Evolutionary conservation across 2,888 invertebrate genomes (phyloP).

Genomic region (Cerceris ruficornis): DNA sequence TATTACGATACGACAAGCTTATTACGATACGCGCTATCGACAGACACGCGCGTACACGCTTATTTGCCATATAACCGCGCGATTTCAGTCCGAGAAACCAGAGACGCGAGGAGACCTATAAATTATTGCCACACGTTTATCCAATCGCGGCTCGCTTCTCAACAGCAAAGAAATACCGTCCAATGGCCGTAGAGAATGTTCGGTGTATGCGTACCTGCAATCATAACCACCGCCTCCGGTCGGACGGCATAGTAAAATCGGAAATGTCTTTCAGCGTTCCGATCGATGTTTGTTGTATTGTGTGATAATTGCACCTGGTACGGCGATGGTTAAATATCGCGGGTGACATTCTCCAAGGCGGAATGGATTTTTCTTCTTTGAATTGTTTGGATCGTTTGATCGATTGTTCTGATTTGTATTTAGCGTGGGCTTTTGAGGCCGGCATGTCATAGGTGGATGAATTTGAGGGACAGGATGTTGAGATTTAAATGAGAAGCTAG

Average conservation of each 20-base stretch:
- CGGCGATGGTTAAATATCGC: constrained; percentile 20
- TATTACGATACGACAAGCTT: constrained; percentile 25
- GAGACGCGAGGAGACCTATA: constrained; percentile 53
- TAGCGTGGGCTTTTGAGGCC: too few relatives aligned
- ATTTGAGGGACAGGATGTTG: too few relatives aligned
- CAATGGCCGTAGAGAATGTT: constrained; percentile 64
- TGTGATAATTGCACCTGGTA: constrained; percentile 42
- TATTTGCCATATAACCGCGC: constrained; percentile 53
- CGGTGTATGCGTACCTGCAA: constrained; percentile 24
- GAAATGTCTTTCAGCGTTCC: constrained; percentile 27
- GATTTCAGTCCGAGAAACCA: constrained; percentile 41
- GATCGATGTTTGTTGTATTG: constrained; percentile 37
- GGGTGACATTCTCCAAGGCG: constrained; percentile 37
- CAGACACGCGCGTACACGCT: constrained; percentile 7
- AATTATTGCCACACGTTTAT: constrained; percentile 57
- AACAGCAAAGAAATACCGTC: constrained; percentile 45
- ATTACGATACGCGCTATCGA: constrained; percentile 32
- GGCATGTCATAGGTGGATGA: too few relatives aligned
- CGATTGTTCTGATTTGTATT: background rate
- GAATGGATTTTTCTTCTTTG: constrained; percentile 20
- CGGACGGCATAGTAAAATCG: constrained; percentile 46
- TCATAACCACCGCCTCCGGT: constrained; percentile 60
- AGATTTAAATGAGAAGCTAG: too few relatives aligned
- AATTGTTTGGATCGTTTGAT: background rate
- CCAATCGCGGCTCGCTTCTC: constrained; percentile 54